Evolutionary conservation across 2,113 vertebrate genomes (phyloP), one percentile per base, ranked within the genome.

Genomic region (Chrysemys picta): DNA sequence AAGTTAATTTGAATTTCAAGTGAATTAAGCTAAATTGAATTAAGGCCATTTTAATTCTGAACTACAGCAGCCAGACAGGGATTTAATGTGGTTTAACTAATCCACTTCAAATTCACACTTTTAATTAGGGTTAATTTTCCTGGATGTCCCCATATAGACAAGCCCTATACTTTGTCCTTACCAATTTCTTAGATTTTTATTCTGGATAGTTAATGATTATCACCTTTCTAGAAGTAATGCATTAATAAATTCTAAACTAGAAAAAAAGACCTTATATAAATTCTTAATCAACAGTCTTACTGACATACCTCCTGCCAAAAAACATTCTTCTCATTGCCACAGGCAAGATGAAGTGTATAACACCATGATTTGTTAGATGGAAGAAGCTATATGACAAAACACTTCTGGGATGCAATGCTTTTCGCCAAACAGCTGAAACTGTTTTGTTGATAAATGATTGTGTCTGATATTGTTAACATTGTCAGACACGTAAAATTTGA

Each of bases 321-420:
- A 97, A 56, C 65, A 93, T 94, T 93, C 84, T 93, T 95, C 80
- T 96, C 80, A 85, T 96, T 96, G 93, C 97, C 95, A 91, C 8
- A 57, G 97, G 87, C 90, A 97, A 96, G 96, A 96, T 97, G 94
- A 96, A 97, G 90, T 50, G 87, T 93, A 94, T 96, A 98, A 89
- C 69, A 89, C n/a, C n/a, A 29, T 98, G 97, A 98, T 98, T 98
- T 98, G 97, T 98, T 98, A 97, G 96, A 96, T 96, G 97, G 85
- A 93, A 96, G 97, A 95, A 94, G 76, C 82, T 47, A 47, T 95
- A 84, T 92, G 95, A 97, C 96, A 97, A 96, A 97, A 96, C 89
- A 96, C 94, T 97, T 97, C 94, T 93, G 96, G 91, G 97, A 96
- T 89, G 88, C 81, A 94, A 97, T 96, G 83, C 10, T 88, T 97